Percentiles rank a stretch among this genome's conserved stretches.
These are phyloP conservation scores for Calameuta pallipes DNA, from an alignment of 2,888 invertebrate genomes.

Conservation along the genomic window DNA sequence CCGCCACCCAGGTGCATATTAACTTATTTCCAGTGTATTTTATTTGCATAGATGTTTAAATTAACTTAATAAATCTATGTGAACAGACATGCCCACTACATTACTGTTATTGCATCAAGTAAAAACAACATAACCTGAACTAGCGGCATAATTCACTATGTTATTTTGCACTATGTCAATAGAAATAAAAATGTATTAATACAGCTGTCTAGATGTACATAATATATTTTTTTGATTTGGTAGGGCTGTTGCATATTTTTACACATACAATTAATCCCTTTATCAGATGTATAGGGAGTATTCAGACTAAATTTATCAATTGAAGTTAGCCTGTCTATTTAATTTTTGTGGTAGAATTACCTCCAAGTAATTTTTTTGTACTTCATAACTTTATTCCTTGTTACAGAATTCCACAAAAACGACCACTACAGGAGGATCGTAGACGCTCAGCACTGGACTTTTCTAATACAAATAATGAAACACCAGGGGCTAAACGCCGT, in stretches of 20 bases:
- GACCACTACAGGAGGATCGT: constrained; percentile 59
- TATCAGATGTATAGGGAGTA: not conserved
- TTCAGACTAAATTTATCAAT: not conserved
- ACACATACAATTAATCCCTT: not conserved
- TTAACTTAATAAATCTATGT: not conserved
- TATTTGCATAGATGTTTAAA: not conserved
- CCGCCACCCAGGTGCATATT: constrained; percentile 15
- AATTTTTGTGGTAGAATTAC: not conserved
- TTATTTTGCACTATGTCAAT: not conserved
- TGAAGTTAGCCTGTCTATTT: not conserved
- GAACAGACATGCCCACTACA: too few relatives aligned
- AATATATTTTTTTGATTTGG: not conserved
- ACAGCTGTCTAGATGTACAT: not conserved
- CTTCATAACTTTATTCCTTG: constrained; percentile 4
- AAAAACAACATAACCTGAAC: not conserved
- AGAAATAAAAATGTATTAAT: not conserved
- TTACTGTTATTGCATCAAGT: not conserved
- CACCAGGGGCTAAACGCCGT: constrained; percentile 52
- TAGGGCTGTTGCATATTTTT: too few relatives aligned
- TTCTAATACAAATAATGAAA: constrained; percentile 48
- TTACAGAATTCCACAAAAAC: constrained; percentile 53
- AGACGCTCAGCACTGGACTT: constrained; percentile 53
- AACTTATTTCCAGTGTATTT: not conserved
- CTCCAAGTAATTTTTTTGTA: constrained; percentile 3
- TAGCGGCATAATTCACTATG: not conserved